Percentiles rank a stretch among this genome's conserved stretches.
These are phyloP conservation scores for Bufo gargarizans DNA, from an alignment of 2,113 vertebrate genomes.

Conservation along the genomic window DNA sequence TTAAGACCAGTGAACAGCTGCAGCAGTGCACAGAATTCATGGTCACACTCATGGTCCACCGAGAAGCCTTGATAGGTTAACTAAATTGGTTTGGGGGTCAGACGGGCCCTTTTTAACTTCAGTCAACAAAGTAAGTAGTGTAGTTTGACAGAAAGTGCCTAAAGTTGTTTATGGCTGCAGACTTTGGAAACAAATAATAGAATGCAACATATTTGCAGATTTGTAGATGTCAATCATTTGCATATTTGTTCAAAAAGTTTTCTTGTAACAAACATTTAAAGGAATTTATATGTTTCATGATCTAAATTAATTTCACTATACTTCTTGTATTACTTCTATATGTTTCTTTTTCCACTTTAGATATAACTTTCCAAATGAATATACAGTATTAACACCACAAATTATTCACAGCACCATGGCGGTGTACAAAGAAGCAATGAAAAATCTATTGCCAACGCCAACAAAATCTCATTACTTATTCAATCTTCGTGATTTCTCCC, in stretches of 20 bases:
- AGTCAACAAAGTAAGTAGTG: no score
- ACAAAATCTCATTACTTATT: slow-evolving; percentile 91
- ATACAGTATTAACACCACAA: slow-evolving; percentile 76
- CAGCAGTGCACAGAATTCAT: no score
- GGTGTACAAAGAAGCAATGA: slow-evolving; percentile 85
- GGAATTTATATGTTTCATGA: not conserved
- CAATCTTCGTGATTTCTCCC: slow-evolving; percentile 88
- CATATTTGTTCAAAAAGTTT: not conserved
- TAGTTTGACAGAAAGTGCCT: no score
- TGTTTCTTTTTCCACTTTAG: slow-evolving; percentile 63
- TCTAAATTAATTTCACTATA: not conserved
- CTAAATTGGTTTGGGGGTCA: no score
- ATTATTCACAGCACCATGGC: slow-evolving; percentile 80
- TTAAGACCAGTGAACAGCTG: no score
- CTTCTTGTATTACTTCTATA: no score
- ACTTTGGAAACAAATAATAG: no score
- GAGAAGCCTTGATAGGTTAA: no score
- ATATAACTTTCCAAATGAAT: slow-evolving; percentile 79
- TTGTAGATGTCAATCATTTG: not conserved
- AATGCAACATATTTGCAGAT: not conserved
- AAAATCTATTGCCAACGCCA: slow-evolving; percentile 86
- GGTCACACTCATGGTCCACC: no score
- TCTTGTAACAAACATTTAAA: not conserved
- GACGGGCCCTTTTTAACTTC: no score
- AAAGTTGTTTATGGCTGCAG: no score